Evolutionary conservation across 1,140 invertebrate genomes (phyloP).

Genomic region (Drosophila navojoa): DNA sequence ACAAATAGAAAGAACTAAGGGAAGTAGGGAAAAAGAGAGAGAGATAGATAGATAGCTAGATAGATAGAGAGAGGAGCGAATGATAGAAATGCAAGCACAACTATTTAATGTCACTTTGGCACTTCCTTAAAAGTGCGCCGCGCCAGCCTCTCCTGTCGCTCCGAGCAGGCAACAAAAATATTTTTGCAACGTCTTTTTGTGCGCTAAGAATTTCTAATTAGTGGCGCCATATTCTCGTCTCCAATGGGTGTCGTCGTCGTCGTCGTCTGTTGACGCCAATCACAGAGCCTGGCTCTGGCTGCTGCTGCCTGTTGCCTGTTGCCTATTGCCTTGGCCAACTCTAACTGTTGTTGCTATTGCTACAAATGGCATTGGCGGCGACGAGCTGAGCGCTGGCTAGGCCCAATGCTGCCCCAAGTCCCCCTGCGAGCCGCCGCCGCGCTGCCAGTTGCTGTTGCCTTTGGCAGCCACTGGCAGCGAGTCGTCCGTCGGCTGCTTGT

Average conservation of each 20-base stretch:
- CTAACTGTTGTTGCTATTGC: slow-evolving; percentile 36
- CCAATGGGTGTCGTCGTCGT: slow-evolving; percentile 44
- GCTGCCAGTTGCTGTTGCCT: not conserved
- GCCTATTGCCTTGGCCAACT: not conserved
- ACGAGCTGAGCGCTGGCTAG: not conserved
- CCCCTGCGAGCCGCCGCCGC: not conserved
- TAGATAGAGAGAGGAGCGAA: not conserved
- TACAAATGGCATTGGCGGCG: slow-evolving; percentile 45
- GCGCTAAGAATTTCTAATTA: slow-evolving; percentile 80
- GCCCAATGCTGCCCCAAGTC: slow-evolving; percentile 29
- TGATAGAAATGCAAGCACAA: slow-evolving; percentile 63
- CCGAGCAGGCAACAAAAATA: slow-evolving; percentile 56
- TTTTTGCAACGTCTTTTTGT: slow-evolving; percentile 62
- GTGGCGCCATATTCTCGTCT: slow-evolving; percentile 75
- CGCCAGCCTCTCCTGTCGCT: slow-evolving; percentile 52
- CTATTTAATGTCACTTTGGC: slow-evolving; percentile 82
- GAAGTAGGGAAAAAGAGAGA: no score
- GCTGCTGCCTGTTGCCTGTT: slow-evolving; percentile 47
- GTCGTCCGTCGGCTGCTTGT: slow-evolving; percentile 50
- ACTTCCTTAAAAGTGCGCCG: slow-evolving; percentile 74
- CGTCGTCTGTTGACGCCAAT: slow-evolving; percentile 52
- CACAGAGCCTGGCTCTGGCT: slow-evolving; percentile 19
- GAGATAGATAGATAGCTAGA: no score
- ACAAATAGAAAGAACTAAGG: not conserved
- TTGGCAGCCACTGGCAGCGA: not conserved